Conservation (phyloP, 1,140 invertebrate species). For the Halesus radiatus region DNA sequence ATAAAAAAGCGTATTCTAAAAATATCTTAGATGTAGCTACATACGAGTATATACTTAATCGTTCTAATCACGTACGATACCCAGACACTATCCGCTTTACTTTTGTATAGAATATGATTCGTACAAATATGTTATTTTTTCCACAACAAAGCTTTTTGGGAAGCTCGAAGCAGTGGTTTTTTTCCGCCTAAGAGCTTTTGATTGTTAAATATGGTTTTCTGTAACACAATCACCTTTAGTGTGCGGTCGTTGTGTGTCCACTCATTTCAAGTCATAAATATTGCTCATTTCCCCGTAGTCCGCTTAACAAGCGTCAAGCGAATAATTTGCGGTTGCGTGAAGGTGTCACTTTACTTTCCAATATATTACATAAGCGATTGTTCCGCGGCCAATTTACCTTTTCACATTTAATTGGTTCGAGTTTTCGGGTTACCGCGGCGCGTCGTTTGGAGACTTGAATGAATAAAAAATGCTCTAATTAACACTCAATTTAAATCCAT, state of each 20-base stretch:
- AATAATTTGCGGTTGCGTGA: conserved; percentile 35
- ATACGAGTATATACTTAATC: too few relatives aligned
- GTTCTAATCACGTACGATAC: too few relatives aligned
- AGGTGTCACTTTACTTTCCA: conserved; percentile 28
- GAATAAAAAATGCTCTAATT: too few relatives aligned
- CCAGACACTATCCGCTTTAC: neutral
- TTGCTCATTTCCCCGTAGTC: neutral
- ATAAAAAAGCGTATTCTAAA: too few relatives aligned
- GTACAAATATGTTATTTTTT: neutral
- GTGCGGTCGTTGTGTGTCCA: conserved; percentile 12
- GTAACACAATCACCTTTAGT: neutral
- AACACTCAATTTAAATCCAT: too few relatives aligned
- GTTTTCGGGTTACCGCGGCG: neutral
- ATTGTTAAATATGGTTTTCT: neutral
- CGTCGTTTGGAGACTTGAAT: neutral
- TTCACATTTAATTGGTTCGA: neutral
- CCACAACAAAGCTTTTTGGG: neutral
- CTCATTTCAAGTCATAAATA: conserved; percentile 8
- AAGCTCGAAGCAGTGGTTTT: neutral
- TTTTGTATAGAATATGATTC: neutral
- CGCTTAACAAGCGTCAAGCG: conserved; percentile 16
- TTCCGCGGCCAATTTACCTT: conserved; percentile 17
- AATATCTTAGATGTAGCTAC: too few relatives aligned
- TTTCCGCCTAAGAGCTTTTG: neutral
- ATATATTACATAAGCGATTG: neutral